Evolutionary conservation across 2,797 vertebrate species (phyloP).

Genomic region (Chaenodraco wilsoni): DNA sequence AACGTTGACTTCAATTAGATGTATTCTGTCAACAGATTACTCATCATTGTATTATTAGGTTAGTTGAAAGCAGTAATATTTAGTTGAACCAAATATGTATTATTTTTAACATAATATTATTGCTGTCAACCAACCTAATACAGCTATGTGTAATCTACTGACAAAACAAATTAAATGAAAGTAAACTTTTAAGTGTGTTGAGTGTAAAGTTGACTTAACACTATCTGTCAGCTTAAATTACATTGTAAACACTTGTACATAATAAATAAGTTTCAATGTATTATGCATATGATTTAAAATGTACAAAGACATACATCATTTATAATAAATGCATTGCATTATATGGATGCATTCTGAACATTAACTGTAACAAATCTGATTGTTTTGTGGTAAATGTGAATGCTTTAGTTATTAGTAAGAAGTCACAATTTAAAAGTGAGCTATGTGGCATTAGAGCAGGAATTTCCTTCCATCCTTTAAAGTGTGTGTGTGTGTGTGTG

Average conservation of each 20-base stretch:
- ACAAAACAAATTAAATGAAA: too few relatives aligned
- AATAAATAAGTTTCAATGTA: background rate
- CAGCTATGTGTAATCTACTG: too few relatives aligned
- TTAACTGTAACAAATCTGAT: background rate
- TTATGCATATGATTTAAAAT: background rate
- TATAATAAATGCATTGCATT: background rate
- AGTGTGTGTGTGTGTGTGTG: slow-evolving; percentile 24
- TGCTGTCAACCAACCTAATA: too few relatives aligned
- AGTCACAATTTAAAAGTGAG: slow-evolving; percentile 33
- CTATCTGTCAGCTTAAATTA: background rate
- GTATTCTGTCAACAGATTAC: too few relatives aligned
- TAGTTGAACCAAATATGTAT: too few relatives aligned
- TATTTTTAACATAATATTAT: too few relatives aligned
- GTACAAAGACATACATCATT: background rate
- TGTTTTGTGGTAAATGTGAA: background rate
- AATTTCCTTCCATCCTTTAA: slow-evolving; percentile 33
- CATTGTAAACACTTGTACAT: background rate
- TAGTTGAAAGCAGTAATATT: too few relatives aligned
- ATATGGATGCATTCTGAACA: background rate
- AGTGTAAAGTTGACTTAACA: background rate
- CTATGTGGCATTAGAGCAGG: slow-evolving; percentile 11
- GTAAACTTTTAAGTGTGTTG: too few relatives aligned
- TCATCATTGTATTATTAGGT: too few relatives aligned
- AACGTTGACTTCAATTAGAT: too few relatives aligned
- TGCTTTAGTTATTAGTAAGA: slow-evolving; percentile 4